A percentile compares a stretch with the other conserved stretches of the same genome.
These are phyloP conservation scores for Himantopus leucocephalus DNA, from an alignment of 2,113 vertebrate species.

Conservation along the genomic window DNA sequence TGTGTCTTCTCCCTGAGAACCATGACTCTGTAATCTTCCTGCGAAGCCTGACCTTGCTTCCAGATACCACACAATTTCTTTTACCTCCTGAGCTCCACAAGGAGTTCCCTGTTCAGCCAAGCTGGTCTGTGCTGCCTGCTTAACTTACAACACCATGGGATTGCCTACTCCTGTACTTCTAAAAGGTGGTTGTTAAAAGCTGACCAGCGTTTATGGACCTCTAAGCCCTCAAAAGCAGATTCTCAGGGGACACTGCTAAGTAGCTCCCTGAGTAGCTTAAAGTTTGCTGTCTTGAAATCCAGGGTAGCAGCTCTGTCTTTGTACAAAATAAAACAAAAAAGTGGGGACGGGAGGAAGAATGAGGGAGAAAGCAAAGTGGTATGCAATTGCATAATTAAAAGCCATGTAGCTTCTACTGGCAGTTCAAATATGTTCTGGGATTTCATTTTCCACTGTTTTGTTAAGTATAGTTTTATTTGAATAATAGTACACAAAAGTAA, in stretches of 20 bases:
- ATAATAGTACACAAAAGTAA: background rate
- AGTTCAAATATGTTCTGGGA: background rate
- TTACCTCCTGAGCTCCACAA: background rate
- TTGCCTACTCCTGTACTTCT: background rate
- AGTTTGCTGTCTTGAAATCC: background rate
- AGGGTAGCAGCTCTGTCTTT: background rate
- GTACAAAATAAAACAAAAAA: background rate
- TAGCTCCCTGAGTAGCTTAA: background rate
- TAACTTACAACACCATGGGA: background rate
- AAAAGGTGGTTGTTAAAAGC: background rate
- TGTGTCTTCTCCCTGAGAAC: background rate
- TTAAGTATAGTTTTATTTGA: background rate
- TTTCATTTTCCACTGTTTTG: background rate
- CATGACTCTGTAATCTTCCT: background rate
- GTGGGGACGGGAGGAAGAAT: background rate
- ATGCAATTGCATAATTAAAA: background rate
- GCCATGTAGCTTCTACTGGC: background rate
- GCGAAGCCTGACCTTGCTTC: background rate
- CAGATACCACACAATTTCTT: background rate
- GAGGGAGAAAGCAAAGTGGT: background rate
- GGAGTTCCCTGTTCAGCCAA: background rate
- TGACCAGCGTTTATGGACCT: background rate
- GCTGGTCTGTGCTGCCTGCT: background rate
- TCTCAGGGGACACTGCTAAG: background rate
- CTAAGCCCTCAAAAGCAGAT: background rate